These are phyloP conservation scores for Thaumatotibia leucotreta DNA, from an alignment of 1,140 invertebrate genomes.

Conservation along the genomic window DNA sequence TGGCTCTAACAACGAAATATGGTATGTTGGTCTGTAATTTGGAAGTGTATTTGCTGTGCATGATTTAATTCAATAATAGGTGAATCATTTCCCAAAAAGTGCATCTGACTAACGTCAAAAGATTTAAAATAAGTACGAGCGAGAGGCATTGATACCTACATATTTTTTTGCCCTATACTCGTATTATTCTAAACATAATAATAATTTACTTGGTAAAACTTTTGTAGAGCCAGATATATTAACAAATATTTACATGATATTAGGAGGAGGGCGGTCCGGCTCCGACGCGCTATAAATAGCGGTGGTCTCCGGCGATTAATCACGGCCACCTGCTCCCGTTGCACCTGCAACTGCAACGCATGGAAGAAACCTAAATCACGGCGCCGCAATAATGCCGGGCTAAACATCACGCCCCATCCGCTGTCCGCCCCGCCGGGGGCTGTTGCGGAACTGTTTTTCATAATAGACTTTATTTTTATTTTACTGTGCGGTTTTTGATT, in stretches of 20 bases:
- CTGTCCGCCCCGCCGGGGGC: neutral
- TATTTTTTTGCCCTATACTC: too few species aligned
- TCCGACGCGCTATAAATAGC: slow-evolving; percentile 56
- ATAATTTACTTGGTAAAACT: neutral
- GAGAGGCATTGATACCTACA: too few species aligned
- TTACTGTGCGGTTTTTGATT: too few species aligned
- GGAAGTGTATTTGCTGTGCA: too few species aligned
- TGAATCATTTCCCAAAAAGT: too few species aligned
- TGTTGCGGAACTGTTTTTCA: neutral
- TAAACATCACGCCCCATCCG: slow-evolving; percentile 9
- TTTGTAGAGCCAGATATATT: neutral
- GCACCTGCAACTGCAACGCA: slow-evolving; percentile 31
- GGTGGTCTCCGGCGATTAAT: slow-evolving; percentile 48
- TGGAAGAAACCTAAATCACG: slow-evolving; percentile 43
- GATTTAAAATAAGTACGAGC: too few species aligned
- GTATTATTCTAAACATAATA: too few species aligned
- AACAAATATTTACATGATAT: neutral
- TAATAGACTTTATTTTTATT: neutral
- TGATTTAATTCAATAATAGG: too few species aligned
- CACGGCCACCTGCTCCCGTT: slow-evolving; percentile 41
- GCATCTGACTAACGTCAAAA: too few species aligned
- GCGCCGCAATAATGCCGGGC: slow-evolving; percentile 35
- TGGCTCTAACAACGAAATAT: too few species aligned
- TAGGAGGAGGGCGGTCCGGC: slow-evolving; percentile 29
- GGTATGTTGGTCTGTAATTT: too few species aligned